Evolutionary conservation across 1,140 invertebrate genomes (phyloP), one percentile per base, ranked within the genome.

Genomic region (Platorchestia sp.): DNA sequence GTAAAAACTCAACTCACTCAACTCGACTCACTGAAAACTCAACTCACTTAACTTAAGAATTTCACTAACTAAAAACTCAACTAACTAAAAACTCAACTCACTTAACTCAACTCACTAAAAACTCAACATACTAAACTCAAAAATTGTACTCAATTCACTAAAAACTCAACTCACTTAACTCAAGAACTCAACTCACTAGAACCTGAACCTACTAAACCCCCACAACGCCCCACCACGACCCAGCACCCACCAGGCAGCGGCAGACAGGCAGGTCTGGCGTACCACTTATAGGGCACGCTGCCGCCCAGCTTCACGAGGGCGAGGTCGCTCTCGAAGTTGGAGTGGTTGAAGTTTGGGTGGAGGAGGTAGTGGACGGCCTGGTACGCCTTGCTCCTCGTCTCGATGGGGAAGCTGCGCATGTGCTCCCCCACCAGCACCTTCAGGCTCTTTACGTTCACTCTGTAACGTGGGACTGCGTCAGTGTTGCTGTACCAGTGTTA

Each of bases 271-370:
- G 98, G 98, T 96, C 98, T 98, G 95, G 99, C 98, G 95, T 98
- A 98, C 97, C 40, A 97, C 97, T 98, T 98, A 97, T 95, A 97
- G 97, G 97, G 97, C 0, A 99, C 98, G 0, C 75, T 98, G 86
- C 98, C 97, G 45, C 98, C 97, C 0, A 98, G 96, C 97, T 98
- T 98, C 7, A 99, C 96, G 0, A 99, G 97, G 0, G 98, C 98
- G 91, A 99, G 98, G 96, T 99, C 98, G 96, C 98, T 99, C 97
- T 99, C 98, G 96, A 98, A 99, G 96, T 98, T 98, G 0, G 97
- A 97, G 14, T 97, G 97, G 95, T 98, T 98, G 97, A 98, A 99
- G 5, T 97, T 97, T 41, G 97, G 97, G 97, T 99, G 98, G 86
- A 97, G 98, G 87, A 98, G 98, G 91, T 98, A 98, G 43, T 98